A percentile compares a stretch with the other conserved stretches of the same genome.
Conservation (phyloP, 1,140 invertebrate species). For the Lordiphosa clarofinis region DNA sequence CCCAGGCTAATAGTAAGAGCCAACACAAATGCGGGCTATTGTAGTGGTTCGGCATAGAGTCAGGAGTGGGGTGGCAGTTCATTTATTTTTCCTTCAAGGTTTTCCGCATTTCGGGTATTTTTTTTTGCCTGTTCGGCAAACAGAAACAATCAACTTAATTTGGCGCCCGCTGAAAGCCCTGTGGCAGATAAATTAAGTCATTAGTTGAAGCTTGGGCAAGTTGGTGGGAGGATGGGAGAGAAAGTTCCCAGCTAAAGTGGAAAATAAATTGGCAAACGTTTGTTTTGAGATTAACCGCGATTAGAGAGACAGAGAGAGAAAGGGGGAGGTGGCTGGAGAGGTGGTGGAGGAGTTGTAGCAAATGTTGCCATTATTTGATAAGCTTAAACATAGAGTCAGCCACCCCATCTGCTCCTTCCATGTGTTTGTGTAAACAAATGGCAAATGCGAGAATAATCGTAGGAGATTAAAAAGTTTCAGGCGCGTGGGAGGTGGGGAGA, state of each 20-base stretch:
- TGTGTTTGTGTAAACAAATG: conserved; percentile 76
- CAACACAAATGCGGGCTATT: conserved; percentile 17
- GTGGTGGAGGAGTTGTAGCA: conserved; percentile 52
- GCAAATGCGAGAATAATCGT: conserved; percentile 80
- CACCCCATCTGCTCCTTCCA: conserved; percentile 4
- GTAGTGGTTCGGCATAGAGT: conserved; percentile 5
- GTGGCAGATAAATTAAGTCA: conserved; percentile 80
- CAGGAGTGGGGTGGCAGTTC: conserved; percentile 22
- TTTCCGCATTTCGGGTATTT: conserved; percentile 5
- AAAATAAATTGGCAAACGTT: conserved; percentile 80
- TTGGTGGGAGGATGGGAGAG: conserved; percentile 16
- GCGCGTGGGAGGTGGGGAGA: conserved; percentile 15
- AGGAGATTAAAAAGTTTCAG: conserved; percentile 78
- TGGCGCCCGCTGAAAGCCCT: conserved; percentile 78
- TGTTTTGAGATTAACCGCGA: conserved; percentile 80
- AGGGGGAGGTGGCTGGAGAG: not conserved
- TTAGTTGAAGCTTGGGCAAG: conserved; percentile 65
- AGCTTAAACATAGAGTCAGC: conserved; percentile 71
- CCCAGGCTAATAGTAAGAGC: conserved; percentile 5
- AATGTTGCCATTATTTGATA: conserved; percentile 79
- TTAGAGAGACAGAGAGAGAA: conserved; percentile 51
- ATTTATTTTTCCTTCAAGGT: conserved; percentile 32
- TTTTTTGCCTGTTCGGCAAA: conserved; percentile 15
- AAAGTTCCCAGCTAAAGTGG: conserved; percentile 70
- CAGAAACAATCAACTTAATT: conserved; percentile 78